Base-by-base conservation (phyloP, 2,113 vertebrate genomes). In the Cottus gobio region DNA sequence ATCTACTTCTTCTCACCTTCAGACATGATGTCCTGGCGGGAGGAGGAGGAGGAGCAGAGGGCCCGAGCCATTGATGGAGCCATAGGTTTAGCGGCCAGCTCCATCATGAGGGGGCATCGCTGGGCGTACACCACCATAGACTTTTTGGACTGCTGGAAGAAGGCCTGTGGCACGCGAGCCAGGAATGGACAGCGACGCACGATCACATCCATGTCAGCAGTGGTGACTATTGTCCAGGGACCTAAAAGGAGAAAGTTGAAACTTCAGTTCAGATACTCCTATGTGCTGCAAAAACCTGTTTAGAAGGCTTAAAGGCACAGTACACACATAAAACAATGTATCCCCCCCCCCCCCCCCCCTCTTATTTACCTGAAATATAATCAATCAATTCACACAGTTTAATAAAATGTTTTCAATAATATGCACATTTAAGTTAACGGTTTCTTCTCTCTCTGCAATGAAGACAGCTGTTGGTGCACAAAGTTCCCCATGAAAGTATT, bases 91-190 rank as follows among this genome's bases (percentile, higher is more conserved):
- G 95, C 93, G 11, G 90, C 96, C 52, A 96, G 90, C 77, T 97
- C 96, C 98, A 99, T 99, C 97, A 99, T 99, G 37, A 97, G 94
- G 1, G 98, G 98, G 83, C 98, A 99, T 75, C 92, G 95, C 89
- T 98, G 96, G 13, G 98, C 97, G 22, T 97, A 99, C 1, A 95
- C 92, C 18, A 97, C 91, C 91, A 99, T 85, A 1, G 96, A 96
- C 64, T 96, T 96, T 54, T 96, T 96, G 10, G 98, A 93, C 88
- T 99, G 98, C 94, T 99, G 98, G 82, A 98, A 90, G 89, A 99
- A 99, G 20, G 96, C 89, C 91, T 97, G 97, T 2, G 97, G 96
- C 68, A 98, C 95, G 0, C 96, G 95, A 58, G 97, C 96, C 89
- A 99, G 91, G 94, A 99, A 99, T 0, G 98, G 98, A 91, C 98